These are phyloP conservation scores for Cephus spinipes DNA, from an alignment of 2,888 invertebrate genomes.

Conservation along the genomic window DNA sequence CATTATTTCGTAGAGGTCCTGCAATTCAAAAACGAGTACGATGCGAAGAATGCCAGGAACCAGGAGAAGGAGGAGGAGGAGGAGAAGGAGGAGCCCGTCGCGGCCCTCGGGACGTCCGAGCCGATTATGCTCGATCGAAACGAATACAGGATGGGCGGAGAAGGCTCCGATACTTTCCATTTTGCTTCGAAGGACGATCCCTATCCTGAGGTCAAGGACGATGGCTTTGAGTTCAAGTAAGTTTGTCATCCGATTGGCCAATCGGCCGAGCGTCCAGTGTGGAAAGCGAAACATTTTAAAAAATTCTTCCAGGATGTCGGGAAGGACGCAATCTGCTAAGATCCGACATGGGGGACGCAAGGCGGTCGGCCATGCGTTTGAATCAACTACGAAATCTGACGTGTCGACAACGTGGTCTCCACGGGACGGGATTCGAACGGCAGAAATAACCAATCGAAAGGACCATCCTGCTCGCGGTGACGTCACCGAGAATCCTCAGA, in stretches of 20 bases:
- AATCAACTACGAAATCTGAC: not conserved
- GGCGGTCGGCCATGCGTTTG: not conserved
- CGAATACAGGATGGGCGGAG: constrained; percentile 50
- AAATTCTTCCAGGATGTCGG: not conserved
- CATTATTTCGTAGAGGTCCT: constrained; percentile 52
- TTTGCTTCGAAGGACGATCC: constrained; percentile 39
- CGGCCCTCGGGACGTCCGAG: constrained; percentile 43
- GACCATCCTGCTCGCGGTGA: not conserved
- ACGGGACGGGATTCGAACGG: not conserved
- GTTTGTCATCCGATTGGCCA: not conserved
- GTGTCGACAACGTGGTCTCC: not conserved
- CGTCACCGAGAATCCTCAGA: not conserved
- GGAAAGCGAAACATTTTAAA: not conserved
- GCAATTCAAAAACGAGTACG: constrained; percentile 54
- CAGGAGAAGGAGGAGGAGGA: constrained; percentile 36
- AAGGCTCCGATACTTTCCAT: constrained; percentile 37
- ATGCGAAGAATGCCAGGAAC: constrained; percentile 30
- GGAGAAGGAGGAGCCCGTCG: constrained; percentile 32
- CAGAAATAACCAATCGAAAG: not conserved
- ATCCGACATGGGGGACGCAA: not conserved
- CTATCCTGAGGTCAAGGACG: constrained; percentile 48
- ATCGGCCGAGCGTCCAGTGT: not conserved
- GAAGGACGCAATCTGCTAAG: not conserved
- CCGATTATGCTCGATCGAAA: constrained; percentile 49
- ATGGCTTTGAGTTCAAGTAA: constrained; percentile 54